Evolutionary conservation across 2,888 invertebrate species (phyloP).

Genomic region (Dugesia japonica): DNA sequence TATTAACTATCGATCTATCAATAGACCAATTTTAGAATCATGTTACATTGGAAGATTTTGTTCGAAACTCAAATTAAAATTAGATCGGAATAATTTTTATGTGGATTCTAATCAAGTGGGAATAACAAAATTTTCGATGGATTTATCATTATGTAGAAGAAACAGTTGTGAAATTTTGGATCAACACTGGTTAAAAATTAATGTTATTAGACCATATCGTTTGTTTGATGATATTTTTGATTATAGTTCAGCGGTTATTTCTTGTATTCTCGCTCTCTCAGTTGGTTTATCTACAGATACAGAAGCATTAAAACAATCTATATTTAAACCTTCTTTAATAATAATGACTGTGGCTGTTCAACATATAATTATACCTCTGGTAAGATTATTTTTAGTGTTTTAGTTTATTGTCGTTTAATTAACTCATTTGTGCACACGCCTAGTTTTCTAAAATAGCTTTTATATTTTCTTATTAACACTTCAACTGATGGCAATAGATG

Average conservation of each 20-base stretch:
- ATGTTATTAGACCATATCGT: background rate
- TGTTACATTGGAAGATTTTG: background rate
- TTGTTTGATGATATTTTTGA: background rate
- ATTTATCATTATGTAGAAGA: background rate
- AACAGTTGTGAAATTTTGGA: background rate
- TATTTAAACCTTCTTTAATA: background rate
- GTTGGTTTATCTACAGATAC: background rate
- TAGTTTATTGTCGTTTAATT: no score
- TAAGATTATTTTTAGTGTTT: background rate
- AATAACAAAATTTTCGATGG: background rate
- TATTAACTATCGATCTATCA: background rate
- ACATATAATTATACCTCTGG: slow-evolving; percentile 5
- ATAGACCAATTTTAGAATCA: background rate
- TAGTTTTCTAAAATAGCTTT: no score
- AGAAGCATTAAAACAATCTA: background rate
- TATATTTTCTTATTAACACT: no score
- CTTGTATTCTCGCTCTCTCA: background rate
- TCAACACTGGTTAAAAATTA: background rate
- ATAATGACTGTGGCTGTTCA: background rate
- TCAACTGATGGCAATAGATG: no score
- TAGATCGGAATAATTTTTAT: background rate
- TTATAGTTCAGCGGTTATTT: background rate
- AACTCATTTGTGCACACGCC: no score
- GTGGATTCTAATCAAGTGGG: background rate
- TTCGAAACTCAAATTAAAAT: background rate